Base-by-base conservation (phyloP, 2,113 vertebrate species). In the Pardalotus punctatus region DNA sequence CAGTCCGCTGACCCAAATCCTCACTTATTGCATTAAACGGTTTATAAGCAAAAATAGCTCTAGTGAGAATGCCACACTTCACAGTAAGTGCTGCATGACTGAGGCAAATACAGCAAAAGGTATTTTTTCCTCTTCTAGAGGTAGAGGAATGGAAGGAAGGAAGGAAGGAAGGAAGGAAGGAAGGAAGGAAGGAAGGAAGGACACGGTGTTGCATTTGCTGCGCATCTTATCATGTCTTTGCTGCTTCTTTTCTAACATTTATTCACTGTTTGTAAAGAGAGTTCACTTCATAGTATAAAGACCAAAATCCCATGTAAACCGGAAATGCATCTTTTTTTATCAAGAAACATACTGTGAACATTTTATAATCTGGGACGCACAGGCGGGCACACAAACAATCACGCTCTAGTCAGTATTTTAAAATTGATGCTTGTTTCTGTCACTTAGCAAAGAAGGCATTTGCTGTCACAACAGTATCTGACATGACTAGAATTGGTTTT, bases 1-100 rank as follows among this genome's bases (percentile, higher is more conserved):
- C 33, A 91, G n/a, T 77, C 84, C 1, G 2, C 13, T 91, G 91
- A 95, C 90, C 91, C 87, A 83, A 86, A 95, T 87, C 93, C 87
- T 94, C 74, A 20, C 70, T 53, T 36, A 81, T 51, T 85, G 71
- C 87, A 90, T 82, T 82, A 76, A 69, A 91, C 11, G 36, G 27
- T 91, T 95, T 94, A 66, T 72, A 77, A 64, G 50, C 78, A 90
- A 79, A 94, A 93, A 62, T 14, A 93, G 67, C 66, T 82, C 47
- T 66, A 60, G 42, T 2, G 1, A 38, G 31, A 77, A 93, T 18
- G 33, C 50, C 51, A 69, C 74, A 85, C 42, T 36, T 66, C 28
- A 60, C 1, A 79, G 57, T 14, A 65, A 28, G 6, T 16, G 31
- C 27, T 50, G 28, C n/a, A 76, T 50, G 81, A 66, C 1, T 50